phyloP scores from a whole-genome alignment of 2,113 vertebrate species.

The Smithornis capensis region DNA sequence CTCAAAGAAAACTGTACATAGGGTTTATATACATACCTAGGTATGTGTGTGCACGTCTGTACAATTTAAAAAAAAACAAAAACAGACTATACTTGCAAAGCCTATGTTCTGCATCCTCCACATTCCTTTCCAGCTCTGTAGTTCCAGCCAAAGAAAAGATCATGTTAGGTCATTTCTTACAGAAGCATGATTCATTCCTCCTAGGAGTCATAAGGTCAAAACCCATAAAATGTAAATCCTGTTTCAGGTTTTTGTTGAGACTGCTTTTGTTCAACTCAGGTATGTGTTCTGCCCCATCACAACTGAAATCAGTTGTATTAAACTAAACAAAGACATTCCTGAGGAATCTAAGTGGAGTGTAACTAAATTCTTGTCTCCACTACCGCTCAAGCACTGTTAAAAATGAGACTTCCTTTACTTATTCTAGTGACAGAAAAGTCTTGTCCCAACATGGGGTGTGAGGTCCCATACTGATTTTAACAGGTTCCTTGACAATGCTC shows the following conservation, averaged over 20 bases:
- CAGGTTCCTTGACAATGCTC: constrained; percentile 46
- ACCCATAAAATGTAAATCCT: constrained; percentile 26
- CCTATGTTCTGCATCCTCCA: background rate
- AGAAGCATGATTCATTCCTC: constrained; percentile 46
- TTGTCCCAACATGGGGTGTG: constrained; percentile 53
- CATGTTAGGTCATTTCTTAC: background rate
- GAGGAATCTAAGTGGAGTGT: constrained; percentile 62
- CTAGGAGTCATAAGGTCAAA: constrained; percentile 25
- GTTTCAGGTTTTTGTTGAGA: constrained; percentile 61
- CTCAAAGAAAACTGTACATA: background rate
- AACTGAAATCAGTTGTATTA: constrained; percentile 40
- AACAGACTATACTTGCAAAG: background rate
- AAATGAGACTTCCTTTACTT: constrained; percentile 59
- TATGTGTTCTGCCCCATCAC: constrained; percentile 32
- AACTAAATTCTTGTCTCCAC: constrained; percentile 73
- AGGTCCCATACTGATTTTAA: constrained; percentile 42
- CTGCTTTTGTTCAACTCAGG: constrained; percentile 59
- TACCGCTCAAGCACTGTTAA: constrained; percentile 64
- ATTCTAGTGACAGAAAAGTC: constrained; percentile 20
- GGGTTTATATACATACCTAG: no score
- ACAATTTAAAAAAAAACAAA: background rate
- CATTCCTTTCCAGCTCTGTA: background rate
- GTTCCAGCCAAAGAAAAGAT: background rate
- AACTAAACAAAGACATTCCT: constrained; percentile 74
- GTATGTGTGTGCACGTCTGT: background rate